Evolutionary conservation across 2,113 vertebrate species (phyloP), one percentile per base, ranked within the genome.

Genomic region (Hipposideros armiger): DNA sequence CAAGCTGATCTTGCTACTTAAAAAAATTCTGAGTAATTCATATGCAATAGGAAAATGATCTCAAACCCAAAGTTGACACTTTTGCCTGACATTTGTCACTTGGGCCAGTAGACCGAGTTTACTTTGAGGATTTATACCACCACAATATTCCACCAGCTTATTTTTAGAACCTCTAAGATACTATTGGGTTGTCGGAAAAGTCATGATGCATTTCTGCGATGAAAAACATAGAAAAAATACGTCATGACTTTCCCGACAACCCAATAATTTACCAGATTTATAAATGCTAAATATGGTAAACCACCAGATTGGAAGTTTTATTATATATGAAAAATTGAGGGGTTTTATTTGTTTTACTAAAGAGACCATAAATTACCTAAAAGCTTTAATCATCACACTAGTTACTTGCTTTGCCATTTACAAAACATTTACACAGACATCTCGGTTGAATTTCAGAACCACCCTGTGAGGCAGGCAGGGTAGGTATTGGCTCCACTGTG

Each of bases 281-380:
- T 76, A 93, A 89, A 91, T 76, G 30, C 14, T 60, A 85, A 96
- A 70, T 93, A 40, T 60, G 42, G 67, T 90, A 90, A 70, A 64
- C 90, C 3, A 58, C 13, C 58, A 64, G 22, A 52, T 3, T 83
- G 47, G 32, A 82, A 77, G 14, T 87, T 72, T 93, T 67, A 88
- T 92, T 50, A 74, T 42, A 72, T 26, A 78, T 14, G 11, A 82
- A 74, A 40, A 73, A 60, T 62, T 28, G 13, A 94, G 47, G 26
- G 26, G 1, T 87, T n/a, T n/a, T 67, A 1, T 60, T 50, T 11
- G 3, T 67, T 0, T 32, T 16, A 56, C 77, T n/a, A 66, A 78
- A 90, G 14, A 92, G n/a, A 32, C 32, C 52, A 67, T 42, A 64
- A 66, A 81, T 86, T 54, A 60, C 36, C 24, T 80, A 40, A 85